Conservation (phyloP, 2,113 vertebrate genomes). For the Edolisoma coerulescens region DNA sequence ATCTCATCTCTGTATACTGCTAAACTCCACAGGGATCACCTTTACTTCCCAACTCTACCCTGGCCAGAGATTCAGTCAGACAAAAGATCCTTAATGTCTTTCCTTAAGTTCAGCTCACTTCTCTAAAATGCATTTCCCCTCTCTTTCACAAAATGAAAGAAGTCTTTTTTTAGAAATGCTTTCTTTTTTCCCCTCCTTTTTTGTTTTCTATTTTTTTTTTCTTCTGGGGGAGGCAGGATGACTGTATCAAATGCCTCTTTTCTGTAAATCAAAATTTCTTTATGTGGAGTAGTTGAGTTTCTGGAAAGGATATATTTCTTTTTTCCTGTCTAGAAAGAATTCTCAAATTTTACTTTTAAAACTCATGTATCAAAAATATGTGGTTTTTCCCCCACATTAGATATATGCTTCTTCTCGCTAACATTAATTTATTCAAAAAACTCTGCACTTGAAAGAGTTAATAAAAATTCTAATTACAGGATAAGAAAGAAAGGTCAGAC, state of each 20-base stretch:
- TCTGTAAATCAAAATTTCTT: neutral
- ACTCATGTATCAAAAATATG: neutral
- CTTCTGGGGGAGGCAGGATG: neutral
- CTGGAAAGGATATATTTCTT: neutral
- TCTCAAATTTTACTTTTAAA: neutral
- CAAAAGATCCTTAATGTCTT: conserved; percentile 35
- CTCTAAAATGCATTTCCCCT: neutral
- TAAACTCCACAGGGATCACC: conserved; percentile 61
- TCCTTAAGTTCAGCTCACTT: conserved; percentile 22
- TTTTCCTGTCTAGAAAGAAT: neutral
- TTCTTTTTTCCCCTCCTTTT: neutral
- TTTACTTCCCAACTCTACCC: conserved; percentile 62
- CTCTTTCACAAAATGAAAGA: neutral
- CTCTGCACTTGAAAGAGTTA: conserved; percentile 57
- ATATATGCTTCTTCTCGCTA: neutral
- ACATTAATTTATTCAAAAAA: conserved; percentile 52
- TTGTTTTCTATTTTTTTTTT: neutral
- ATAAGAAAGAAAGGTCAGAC: conserved; percentile 69
- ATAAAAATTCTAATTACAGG: conserved; percentile 69
- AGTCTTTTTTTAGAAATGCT: neutral
- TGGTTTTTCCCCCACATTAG: neutral
- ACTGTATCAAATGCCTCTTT: neutral
- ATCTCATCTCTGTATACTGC: conserved; percentile 47
- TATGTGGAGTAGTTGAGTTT: neutral
- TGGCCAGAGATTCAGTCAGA: conserved; percentile 7